These are phyloP conservation scores for Pyrrhosoma nymphula DNA, from an alignment of 2,888 invertebrate genomes.

Conservation along the genomic window DNA sequence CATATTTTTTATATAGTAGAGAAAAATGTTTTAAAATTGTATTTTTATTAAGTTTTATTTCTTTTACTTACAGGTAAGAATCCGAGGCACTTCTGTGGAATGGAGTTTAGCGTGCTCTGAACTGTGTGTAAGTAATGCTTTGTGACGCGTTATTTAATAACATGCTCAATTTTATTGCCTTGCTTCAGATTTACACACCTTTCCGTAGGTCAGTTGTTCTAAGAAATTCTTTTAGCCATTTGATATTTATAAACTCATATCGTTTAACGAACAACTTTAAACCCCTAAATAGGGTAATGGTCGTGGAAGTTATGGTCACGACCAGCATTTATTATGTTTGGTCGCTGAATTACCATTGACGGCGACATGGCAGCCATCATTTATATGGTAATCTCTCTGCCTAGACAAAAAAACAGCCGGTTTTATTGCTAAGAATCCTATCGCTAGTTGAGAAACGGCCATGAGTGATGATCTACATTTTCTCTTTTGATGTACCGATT, in stretches of 20 bases:
- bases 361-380: background rate
- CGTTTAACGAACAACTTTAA: background rate
- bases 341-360: background rate
- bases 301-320: background rate
- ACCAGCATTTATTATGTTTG: background rate
- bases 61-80: slow-evolving; percentile 35
- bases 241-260: background rate
- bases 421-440: background rate
- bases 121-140: slow-evolving; percentile 27
- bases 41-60: background rate
- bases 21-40: background rate
- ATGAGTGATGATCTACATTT: background rate
- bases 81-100: background rate
- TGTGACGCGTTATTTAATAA: background rate
- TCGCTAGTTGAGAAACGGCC: background rate
- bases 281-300: background rate
- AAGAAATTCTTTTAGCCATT: slow-evolving; percentile 5
- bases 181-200: background rate
- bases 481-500: too few species aligned
- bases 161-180: background rate
- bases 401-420: background rate
- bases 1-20: too few species aligned
- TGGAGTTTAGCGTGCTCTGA: background rate
- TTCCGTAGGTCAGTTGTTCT: slow-evolving; percentile 23
- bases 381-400: background rate